These are phyloP conservation scores for Hirundichthys speculiger DNA, from an alignment of 2,113 vertebrate genomes.

Conservation along the genomic window DNA sequence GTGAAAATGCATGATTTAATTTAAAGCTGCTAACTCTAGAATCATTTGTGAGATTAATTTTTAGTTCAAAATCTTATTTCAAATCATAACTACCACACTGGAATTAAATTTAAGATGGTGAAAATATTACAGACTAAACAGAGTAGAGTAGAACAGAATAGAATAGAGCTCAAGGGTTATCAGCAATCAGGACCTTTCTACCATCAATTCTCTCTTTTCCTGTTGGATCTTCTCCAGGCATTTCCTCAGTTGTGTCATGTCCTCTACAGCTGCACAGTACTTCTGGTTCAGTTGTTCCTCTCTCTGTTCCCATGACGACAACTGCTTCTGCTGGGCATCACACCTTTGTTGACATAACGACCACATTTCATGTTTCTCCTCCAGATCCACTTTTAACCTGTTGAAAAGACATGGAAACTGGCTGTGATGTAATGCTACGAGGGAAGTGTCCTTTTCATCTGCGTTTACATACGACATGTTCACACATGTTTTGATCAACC, in stretches of 20 bases:
- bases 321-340: constrained; percentile 77
- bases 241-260: constrained; percentile 78
- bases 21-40: too few relatives aligned
- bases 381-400: constrained; percentile 85
- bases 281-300: constrained; percentile 81
- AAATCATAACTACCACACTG: too few relatives aligned
- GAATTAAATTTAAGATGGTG: too few relatives aligned
- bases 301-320: constrained; percentile 80
- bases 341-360: constrained; percentile 75
- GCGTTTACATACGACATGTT: constrained; percentile 3
- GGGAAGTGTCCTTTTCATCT: constrained; percentile 15
- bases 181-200: constrained; percentile 81
- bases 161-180: not conserved
- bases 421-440: not conserved
- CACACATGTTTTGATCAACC: constrained; percentile 14
- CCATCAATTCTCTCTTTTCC: constrained; percentile 78
- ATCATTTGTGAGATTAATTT: too few relatives aligned
- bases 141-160: not conserved
- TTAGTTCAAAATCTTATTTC: too few relatives aligned
- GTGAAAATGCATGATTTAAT: too few relatives aligned
- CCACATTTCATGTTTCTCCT: constrained; percentile 81
- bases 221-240: constrained; percentile 77
- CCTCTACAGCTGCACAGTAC: constrained; percentile 75
- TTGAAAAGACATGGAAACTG: constrained; percentile 48
- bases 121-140: too few relatives aligned